Percentiles rank a stretch among this genome's conserved stretches.
Conservation (phyloP, 2,888 invertebrate species). For the Pterostichus madidus region DNA sequence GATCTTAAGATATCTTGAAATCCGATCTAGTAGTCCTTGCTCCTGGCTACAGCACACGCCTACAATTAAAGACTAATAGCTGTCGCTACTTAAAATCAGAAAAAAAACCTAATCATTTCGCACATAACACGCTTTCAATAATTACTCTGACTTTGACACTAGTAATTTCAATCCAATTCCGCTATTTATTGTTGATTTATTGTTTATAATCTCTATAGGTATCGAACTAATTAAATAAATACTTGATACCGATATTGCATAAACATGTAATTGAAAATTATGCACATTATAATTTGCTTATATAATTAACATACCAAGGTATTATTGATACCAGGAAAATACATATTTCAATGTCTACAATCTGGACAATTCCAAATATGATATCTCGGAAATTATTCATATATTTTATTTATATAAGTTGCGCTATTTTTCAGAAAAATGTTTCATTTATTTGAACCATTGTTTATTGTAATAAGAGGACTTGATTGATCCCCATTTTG, state of each 20-base stretch:
- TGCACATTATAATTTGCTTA: constrained; percentile 9
- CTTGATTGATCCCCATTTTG: too few species aligned
- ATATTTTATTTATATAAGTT: too few species aligned
- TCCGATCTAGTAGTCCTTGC: constrained; percentile 57
- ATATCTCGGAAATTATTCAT: background rate
- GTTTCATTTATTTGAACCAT: too few species aligned
- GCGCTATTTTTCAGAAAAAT: too few species aligned
- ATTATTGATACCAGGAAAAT: background rate
- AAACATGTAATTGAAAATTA: constrained; percentile 17
- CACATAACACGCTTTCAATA: constrained; percentile 14
- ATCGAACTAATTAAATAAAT: background rate
- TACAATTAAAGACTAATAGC: constrained; percentile 54
- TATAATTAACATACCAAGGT: background rate
- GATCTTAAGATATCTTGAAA: background rate
- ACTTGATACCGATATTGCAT: background rate
- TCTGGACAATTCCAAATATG: too few species aligned
- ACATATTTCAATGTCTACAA: background rate
- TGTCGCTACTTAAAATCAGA: constrained; percentile 1
- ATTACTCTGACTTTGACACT: constrained; percentile 28
- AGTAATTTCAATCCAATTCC: background rate
- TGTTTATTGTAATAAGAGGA: too few species aligned
- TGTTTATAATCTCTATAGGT: background rate
- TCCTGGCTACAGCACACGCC: constrained; percentile 48
- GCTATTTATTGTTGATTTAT: constrained; percentile 14
- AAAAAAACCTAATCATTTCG: constrained; percentile 39